Conservation (phyloP, 2,797 vertebrate species). For the Acrocephalus scirpaceus region DNA sequence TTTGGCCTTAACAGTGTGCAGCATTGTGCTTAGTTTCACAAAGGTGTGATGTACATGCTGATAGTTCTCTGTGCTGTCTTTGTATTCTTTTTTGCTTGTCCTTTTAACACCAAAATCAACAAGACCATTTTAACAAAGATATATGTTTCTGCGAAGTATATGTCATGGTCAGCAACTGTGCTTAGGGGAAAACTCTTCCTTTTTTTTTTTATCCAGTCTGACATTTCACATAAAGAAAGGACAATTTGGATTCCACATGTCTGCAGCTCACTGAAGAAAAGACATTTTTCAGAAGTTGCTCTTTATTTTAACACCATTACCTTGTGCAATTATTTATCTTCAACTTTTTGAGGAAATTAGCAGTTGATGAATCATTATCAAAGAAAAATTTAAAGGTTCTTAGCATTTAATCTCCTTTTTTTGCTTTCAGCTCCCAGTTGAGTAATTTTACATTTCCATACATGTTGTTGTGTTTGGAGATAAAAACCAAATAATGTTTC, state of each 20-base stretch:
- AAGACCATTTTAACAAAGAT: not conserved
- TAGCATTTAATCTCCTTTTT: not conserved
- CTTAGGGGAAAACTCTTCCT: not conserved
- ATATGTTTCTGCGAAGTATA: not conserved
- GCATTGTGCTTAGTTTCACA: not conserved
- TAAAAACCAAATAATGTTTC: not conserved
- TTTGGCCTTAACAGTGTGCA: not conserved
- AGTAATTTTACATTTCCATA: not conserved
- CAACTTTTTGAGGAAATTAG: not conserved
- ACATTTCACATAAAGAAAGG: not conserved
- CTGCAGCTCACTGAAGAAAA: not conserved
- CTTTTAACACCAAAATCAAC: not conserved
- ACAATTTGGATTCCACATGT: not conserved
- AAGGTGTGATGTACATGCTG: not conserved
- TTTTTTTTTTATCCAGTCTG: not conserved
- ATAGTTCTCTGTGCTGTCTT: not conserved
- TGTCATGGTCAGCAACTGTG: not conserved
- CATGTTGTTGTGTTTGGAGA: not conserved
- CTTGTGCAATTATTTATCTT: not conserved
- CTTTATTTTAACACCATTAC: not conserved
- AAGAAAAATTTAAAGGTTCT: not conserved
- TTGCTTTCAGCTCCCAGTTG: not conserved
- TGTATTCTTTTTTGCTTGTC: not conserved
- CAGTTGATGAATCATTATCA: not conserved
- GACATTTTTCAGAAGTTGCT: not conserved